Evolutionary conservation across 2,797 vertebrate genomes (phyloP).

Genomic region (Gymnoscopelus braueri): DNA sequence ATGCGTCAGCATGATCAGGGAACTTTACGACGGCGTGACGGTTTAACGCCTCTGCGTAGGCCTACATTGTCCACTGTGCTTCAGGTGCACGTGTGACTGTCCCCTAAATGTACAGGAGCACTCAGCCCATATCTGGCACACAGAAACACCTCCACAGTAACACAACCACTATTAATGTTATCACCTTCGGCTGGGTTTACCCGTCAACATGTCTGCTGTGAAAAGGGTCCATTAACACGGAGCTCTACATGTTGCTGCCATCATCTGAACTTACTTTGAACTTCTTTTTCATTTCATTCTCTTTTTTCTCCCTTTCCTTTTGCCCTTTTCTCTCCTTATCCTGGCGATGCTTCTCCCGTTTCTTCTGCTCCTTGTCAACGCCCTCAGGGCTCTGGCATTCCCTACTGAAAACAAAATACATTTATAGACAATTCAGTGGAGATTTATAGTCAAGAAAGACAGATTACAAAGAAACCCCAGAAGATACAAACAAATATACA

Average conservation of each 20-base stretch:
- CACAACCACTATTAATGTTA: not conserved
- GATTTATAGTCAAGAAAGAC: no score
- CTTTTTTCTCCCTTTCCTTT: constrained; percentile 80
- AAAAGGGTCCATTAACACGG: not conserved
- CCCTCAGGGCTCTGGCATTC: constrained; percentile 69
- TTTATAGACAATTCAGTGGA: not conserved
- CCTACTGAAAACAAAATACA: constrained; percentile 54
- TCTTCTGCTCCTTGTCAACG: constrained; percentile 76
- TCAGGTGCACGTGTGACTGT: no score
- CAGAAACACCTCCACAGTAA: no score
- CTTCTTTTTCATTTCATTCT: constrained; percentile 81
- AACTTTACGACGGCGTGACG: no score
- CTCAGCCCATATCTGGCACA: no score
- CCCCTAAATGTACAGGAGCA: no score
- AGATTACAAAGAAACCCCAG: not conserved
- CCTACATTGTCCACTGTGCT: no score
- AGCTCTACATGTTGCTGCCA: not conserved
- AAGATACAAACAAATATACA: constrained; percentile 5
- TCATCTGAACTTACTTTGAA: constrained; percentile 77
- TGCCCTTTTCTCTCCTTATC: constrained; percentile 82
- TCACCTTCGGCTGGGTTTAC: no score
- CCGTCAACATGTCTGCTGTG: no score
- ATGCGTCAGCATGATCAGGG: no score
- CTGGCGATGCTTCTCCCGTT: constrained; percentile 79
- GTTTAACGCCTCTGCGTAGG: no score